These are phyloP conservation scores for Gonioctena quinquepunctata DNA, from an alignment of 1,140 invertebrate species.

Conservation along the genomic window DNA sequence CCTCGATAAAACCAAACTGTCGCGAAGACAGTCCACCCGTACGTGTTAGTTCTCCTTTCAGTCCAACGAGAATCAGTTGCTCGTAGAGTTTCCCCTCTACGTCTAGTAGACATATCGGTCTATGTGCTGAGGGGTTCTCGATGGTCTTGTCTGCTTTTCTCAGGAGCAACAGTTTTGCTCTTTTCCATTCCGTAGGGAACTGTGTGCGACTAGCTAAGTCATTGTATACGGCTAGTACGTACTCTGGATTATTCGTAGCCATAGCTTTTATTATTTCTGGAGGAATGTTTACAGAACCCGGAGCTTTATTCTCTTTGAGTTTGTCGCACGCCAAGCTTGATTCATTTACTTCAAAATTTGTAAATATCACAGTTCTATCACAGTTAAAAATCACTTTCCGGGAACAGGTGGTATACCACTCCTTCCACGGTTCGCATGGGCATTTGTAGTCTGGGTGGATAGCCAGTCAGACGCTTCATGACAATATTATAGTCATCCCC, in stretches of 20 bases:
- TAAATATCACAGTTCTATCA: no score
- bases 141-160: background rate
- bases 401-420: background rate
- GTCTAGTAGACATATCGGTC: no score
- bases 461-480: background rate
- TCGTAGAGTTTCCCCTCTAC: background rate
- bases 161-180: slow-evolving; percentile 1
- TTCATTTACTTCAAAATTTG: no score
- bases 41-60: background rate
- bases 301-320: background rate
- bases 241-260: background rate
- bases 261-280: no score
- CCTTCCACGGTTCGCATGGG: background rate
- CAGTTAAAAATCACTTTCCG: background rate
- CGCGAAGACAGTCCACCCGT: slow-evolving; percentile 2
- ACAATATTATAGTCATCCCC: background rate
- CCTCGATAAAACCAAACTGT: slow-evolving; percentile 7
- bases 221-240: no score
- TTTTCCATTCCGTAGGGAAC: slow-evolving; percentile 3
- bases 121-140: no score
- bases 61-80: background rate
- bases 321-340: background rate
- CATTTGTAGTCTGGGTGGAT: no score
- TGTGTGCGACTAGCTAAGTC: background rate
- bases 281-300: background rate